These are phyloP conservation scores for Pseudomyrmex flavicornis DNA, from an alignment of 1,140 invertebrate genomes.

Conservation along the genomic window DNA sequence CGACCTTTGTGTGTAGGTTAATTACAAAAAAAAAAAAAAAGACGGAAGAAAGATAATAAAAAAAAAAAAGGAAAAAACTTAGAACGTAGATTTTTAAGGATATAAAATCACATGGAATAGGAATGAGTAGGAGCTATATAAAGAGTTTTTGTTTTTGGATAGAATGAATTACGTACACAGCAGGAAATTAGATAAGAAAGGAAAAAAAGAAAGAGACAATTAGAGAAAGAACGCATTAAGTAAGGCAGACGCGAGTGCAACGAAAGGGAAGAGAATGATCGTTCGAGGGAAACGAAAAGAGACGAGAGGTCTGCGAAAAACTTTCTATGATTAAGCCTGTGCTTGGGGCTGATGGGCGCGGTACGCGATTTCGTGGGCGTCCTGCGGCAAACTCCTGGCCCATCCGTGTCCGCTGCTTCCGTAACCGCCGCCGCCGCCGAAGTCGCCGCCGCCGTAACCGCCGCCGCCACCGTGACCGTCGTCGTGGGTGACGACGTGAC, in stretches of 20 bases:
- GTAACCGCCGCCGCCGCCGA: constrained; percentile 86
- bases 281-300: constrained; percentile 54
- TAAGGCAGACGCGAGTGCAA: constrained; percentile 16
- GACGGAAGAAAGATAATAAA: neutral
- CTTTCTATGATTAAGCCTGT: constrained; percentile 73
- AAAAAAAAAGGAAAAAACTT: neutral
- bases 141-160: neutral
- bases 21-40: neutral
- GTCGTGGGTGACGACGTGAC: constrained; percentile 87
- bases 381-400: constrained; percentile 88
- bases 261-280: constrained; percentile 49
- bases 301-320: constrained; percentile 62
- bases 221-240: neutral
- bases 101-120: neutral
- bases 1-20: constrained; percentile 19
- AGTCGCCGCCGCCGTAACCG: constrained; percentile 85
- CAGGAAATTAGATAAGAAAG: neutral
- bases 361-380: constrained; percentile 91
- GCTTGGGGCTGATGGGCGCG: constrained; percentile 88
- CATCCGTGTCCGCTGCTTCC: constrained; percentile 88
- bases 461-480: constrained; percentile 87
- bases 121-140: neutral
- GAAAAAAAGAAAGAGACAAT: neutral
- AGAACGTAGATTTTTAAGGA: neutral
- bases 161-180: constrained; percentile 9